These are phyloP conservation scores for Gila robusta DNA, from an alignment of 2,797 vertebrate genomes.

Conservation along the genomic window DNA sequence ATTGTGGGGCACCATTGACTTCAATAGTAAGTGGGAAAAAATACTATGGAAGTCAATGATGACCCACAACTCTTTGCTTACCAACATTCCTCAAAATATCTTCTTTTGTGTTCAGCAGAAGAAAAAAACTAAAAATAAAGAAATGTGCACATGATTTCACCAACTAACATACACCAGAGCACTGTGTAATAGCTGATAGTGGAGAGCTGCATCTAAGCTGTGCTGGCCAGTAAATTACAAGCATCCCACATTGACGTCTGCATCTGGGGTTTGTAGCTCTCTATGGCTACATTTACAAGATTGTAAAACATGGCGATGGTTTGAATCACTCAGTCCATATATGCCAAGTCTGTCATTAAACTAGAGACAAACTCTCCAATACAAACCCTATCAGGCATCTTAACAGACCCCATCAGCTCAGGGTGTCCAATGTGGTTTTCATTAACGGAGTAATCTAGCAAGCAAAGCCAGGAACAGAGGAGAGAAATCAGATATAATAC, in stretches of 20 bases:
- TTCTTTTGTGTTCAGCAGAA: too few relatives aligned
- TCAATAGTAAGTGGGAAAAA: too few relatives aligned
- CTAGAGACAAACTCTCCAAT: conserved; percentile 23
- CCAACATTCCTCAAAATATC: too few relatives aligned
- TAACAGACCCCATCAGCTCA: conserved; percentile 19
- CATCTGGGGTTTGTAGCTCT: conserved; percentile 55
- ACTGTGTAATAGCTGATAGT: neutral
- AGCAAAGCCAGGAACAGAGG: conserved; percentile 56
- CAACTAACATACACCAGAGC: neutral
- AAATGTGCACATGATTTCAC: too few relatives aligned
- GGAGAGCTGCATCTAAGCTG: neutral
- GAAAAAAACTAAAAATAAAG: too few relatives aligned
- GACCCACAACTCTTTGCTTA: too few relatives aligned
- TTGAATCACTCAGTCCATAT: conserved; percentile 31
- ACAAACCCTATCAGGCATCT: conserved; percentile 16
- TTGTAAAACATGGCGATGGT: conserved; percentile 30
- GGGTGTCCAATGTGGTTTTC: conserved; percentile 61
- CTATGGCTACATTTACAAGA: conserved; percentile 56
- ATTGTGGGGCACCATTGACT: too few relatives aligned
- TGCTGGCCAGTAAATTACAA: conserved; percentile 42
- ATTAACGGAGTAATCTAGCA: conserved; percentile 59
- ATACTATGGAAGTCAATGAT: too few relatives aligned
- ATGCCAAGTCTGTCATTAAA: conserved; percentile 41
- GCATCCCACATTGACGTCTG: conserved; percentile 56
- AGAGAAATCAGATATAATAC: conserved; percentile 62